phyloP scores from a whole-genome alignment of 2,113 vertebrate species.

The Morone chrysops region DNA sequence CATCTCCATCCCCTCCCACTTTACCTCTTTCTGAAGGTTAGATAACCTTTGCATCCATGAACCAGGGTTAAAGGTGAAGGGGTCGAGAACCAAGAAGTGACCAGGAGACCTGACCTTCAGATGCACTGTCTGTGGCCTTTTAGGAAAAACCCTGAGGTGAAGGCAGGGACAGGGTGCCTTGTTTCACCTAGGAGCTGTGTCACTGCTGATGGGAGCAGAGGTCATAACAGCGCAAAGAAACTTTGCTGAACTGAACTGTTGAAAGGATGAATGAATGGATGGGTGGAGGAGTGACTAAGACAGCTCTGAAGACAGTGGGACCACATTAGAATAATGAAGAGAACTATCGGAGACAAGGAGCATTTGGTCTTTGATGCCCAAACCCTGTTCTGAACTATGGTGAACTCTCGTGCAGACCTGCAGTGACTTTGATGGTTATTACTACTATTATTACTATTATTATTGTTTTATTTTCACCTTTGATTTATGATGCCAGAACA shows the following conservation, averaged over 20 bases:
- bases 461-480: conserved; percentile 57
- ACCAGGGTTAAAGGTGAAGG: conserved; percentile 72
- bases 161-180: conserved; percentile 44
- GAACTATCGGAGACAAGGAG: conserved; percentile 27
- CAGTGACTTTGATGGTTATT: conserved; percentile 51
- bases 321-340: conserved; percentile 21
- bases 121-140: conserved; percentile 65
- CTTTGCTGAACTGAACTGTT: conserved; percentile 16
- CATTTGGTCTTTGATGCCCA: conserved; percentile 33
- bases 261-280: conserved; percentile 23
- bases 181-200: conserved; percentile 52
- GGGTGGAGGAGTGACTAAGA: conserved; percentile 1
- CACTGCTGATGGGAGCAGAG: conserved; percentile 50
- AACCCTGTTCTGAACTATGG: conserved; percentile 43
- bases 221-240: conserved; percentile 34
- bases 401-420: conserved; percentile 50
- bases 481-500: conserved; percentile 80
- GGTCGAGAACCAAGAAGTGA: conserved; percentile 46
- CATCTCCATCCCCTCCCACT: conserved; percentile 42
- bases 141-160: conserved; percentile 59
- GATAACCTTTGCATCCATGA: conserved; percentile 82
- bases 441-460: background rate
- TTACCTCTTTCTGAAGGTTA: conserved; percentile 87
- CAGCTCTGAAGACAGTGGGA: conserved; percentile 40
- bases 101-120: conserved; percentile 64